Base-by-base conservation (phyloP, 2,797 vertebrate genomes). In the Myoxocephalus aenaeus region DNA sequence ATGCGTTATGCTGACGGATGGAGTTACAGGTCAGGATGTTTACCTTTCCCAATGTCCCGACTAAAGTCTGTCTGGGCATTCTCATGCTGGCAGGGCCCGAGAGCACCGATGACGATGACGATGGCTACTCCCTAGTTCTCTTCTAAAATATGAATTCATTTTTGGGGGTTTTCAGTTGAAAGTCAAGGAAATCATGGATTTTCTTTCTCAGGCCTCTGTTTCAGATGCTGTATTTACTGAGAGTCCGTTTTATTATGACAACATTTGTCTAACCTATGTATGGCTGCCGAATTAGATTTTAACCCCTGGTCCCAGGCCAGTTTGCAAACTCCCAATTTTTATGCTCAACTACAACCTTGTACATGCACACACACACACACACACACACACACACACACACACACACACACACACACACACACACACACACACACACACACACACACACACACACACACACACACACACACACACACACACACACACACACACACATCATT, bases 21-120 rank as follows among this genome's bases (percentile, higher is more conserved):
- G 67, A 76, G 80, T 83, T 73, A 83, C 44, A 83, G 83, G 59
- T 77, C 90, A 82, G 89, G 91, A 93, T 93, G 90, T 93, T 94
- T 94, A 90, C 71, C 44, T 88, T 89, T 88, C 73, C 17, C 29
- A 44, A 84, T 65, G 42, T 58, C 59, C 75, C 80, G 76, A 81
- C 34, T 71, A 75, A 86, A 48, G 59, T 29, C 25, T 18, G 54
- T 90, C 88, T 89, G 83, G 75, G 32, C 77, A 72, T 73, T 64
- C 75, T 89, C 76, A 83, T 59, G 32, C 22, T 77, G 77, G 63
- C 79, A 64, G 63, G 10, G 46, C 57, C 73, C 62, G 63, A 81
- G 80, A 79, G 25, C 13, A 64, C 7, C 6, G 15, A n/a, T 34
- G 44, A 68, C 18, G 29, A 65, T 34, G 44, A 68, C 15, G 29